Percentiles rank a stretch among this genome's conserved stretches.
These are phyloP conservation scores for Macquaria ambigua DNA, from an alignment of 2,113 vertebrate genomes.

Conservation along the genomic window DNA sequence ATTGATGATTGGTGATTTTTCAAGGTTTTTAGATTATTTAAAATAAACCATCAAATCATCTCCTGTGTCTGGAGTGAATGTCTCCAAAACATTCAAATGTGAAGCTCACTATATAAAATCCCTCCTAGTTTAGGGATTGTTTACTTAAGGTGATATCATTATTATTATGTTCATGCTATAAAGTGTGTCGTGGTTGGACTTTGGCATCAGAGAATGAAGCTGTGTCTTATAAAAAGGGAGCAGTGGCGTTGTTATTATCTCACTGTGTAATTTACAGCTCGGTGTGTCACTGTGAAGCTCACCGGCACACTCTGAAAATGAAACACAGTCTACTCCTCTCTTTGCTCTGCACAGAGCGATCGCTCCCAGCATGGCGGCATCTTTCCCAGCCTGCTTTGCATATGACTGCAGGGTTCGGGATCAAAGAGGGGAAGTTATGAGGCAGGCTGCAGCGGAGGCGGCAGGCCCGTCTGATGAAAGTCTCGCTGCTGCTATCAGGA, in stretches of 20 bases:
- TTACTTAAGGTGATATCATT: background rate
- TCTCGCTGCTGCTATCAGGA: background rate
- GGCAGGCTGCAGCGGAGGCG: background rate
- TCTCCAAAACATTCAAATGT: background rate
- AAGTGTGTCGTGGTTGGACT: background rate
- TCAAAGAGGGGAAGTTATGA: conserved; percentile 49
- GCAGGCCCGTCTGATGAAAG: conserved; percentile 23
- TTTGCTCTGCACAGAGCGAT: background rate
- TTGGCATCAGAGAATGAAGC: background rate
- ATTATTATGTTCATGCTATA: background rate
- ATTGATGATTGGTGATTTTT: background rate
- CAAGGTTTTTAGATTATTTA: background rate
- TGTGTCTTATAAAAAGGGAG: background rate
- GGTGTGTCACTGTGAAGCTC: background rate
- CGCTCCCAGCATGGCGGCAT: conserved; percentile 39
- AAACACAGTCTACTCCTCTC: conserved; percentile 5
- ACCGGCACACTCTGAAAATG: conserved; percentile 20
- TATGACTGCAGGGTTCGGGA: conserved; percentile 50
- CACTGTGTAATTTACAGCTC: background rate
- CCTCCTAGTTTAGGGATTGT: no score
- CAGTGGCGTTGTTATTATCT: background rate
- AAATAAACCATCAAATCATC: background rate
- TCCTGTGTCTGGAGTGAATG: background rate
- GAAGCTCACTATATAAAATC: background rate
- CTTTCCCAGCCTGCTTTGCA: conserved; percentile 60